phyloP scores from a whole-genome alignment of 2,888 invertebrate species.

The Lampropteryx suffumata region DNA sequence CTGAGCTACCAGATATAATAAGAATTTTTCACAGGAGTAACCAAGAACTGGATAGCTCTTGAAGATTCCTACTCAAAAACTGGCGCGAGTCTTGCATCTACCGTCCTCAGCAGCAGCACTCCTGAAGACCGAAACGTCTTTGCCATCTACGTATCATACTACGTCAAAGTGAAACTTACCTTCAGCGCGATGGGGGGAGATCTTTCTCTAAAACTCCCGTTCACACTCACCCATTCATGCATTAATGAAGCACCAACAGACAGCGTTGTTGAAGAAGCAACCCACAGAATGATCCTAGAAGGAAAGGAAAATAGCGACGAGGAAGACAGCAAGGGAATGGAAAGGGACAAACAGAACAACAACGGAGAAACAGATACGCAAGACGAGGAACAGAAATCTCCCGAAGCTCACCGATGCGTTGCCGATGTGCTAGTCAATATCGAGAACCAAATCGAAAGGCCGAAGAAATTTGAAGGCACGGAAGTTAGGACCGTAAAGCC shows the following conservation, averaged over 20 bases:
- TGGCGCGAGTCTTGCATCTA: slow-evolving; percentile 84
- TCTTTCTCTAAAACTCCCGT: slow-evolving; percentile 90
- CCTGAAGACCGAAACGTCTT: slow-evolving; percentile 92
- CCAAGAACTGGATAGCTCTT: slow-evolving; percentile 96
- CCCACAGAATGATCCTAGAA: slow-evolving; percentile 74
- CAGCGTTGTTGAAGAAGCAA: slow-evolving; percentile 76
- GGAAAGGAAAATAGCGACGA: slow-evolving; percentile 74
- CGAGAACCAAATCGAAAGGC: slow-evolving; percentile 69
- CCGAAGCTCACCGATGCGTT: slow-evolving; percentile 63
- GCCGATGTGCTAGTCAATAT: slow-evolving; percentile 75
- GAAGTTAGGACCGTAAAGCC: slow-evolving; percentile 64
- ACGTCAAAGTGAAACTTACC: slow-evolving; percentile 92
- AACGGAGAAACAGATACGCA: slow-evolving; percentile 54
- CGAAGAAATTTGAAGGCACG: slow-evolving; percentile 67
- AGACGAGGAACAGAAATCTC: slow-evolving; percentile 59
- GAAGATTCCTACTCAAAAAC: slow-evolving; percentile 91
- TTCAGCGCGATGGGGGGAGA: slow-evolving; percentile 92
- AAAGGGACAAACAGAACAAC: slow-evolving; percentile 66
- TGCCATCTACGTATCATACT: slow-evolving; percentile 95
- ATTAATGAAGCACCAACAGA: slow-evolving; percentile 84
- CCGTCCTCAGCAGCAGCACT: slow-evolving; percentile 80
- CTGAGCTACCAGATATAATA: too few relatives aligned
- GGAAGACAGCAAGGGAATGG: slow-evolving; percentile 65
- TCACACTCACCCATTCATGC: slow-evolving; percentile 89
- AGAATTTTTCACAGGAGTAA: slow-evolving; percentile 85